Conservation (phyloP, 2,113 vertebrate genomes). For the Copsychus sechellarum region DNA sequence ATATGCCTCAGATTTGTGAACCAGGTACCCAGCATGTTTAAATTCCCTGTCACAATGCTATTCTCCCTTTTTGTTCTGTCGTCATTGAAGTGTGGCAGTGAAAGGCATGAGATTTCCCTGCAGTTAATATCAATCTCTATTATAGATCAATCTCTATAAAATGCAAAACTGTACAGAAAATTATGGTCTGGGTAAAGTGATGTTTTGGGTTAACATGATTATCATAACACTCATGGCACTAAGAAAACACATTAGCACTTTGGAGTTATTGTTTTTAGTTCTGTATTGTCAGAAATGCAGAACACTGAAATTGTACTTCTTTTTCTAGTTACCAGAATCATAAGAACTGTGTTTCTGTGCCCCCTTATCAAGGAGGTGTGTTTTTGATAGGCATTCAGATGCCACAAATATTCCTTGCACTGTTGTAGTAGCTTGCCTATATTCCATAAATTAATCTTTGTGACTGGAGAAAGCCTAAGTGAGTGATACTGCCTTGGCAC, state of each 20-base stretch:
- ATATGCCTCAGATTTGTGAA: background rate
- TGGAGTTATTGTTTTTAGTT: background rate
- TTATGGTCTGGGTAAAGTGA: background rate
- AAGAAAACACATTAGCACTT: background rate
- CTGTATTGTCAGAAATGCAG: background rate
- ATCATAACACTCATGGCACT: background rate
- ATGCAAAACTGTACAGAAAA: background rate
- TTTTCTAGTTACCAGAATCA: background rate
- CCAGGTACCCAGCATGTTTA: background rate
- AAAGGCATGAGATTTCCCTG: background rate
- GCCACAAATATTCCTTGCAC: background rate
- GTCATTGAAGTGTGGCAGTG: background rate
- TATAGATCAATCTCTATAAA: background rate
- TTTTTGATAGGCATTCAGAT: background rate
- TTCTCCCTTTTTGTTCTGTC: background rate
- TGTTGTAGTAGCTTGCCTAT: background rate
- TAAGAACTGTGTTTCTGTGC: background rate
- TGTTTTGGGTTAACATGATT: background rate
- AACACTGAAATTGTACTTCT: background rate
- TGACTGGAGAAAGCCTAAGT: background rate
- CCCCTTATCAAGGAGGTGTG: background rate
- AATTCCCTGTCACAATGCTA: background rate
- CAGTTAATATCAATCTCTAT: background rate
- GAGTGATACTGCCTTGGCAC: background rate
- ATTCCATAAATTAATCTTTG: background rate